Evolutionary conservation across 2,888 invertebrate genomes (phyloP), one percentile per base, ranked within the genome.

Genomic region (Mesochorus sp.): DNA sequence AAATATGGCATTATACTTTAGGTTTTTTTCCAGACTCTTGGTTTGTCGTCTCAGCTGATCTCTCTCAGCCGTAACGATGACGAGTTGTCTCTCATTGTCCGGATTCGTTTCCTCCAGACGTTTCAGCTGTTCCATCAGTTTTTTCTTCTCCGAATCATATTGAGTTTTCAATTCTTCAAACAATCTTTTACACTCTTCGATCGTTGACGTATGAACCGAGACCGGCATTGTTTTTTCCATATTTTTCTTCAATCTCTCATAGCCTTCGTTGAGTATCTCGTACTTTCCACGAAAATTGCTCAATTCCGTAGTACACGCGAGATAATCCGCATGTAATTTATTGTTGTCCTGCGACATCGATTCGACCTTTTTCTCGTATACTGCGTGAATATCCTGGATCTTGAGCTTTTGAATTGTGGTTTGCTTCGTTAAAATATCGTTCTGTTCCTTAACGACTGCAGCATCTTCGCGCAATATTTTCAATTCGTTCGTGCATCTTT

Each of bases 141-240:
- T 93, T n/a, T 92, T 92, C 49, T 93, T 94, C 78, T 96, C 96
- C 82, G 92, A 92, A 53, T 94, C 93, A 86, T 96, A 96, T 77
- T 96, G 95, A 31, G 92, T 91, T 86, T 95, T 96, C 1, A 96
- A 88, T 84, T 96, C 95, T 88, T 96, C 96, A 80, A 96, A 93
- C 84, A 96, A 92, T 68, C 94, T 92, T 88, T 95, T 95, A 84
- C 96, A 96, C 86, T 96, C 95, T 55, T 95, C 94, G 0, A 96
- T 92, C 1, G 95, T 93, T 1, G 94, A 91, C 34, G 93, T 94
- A 84, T 95, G 95, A 57, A 95, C 92, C 59, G 94, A 92, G 0
- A 94, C 91, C 0, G 95, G 95, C 83, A 95, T 94, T 61, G 92
- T 92, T 81, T 91, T 92, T 49, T 92, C 91, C 19, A 92, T 91